These are phyloP conservation scores for Hyposoter dolosus DNA, from an alignment of 2,888 invertebrate species.

Conservation along the genomic window DNA sequence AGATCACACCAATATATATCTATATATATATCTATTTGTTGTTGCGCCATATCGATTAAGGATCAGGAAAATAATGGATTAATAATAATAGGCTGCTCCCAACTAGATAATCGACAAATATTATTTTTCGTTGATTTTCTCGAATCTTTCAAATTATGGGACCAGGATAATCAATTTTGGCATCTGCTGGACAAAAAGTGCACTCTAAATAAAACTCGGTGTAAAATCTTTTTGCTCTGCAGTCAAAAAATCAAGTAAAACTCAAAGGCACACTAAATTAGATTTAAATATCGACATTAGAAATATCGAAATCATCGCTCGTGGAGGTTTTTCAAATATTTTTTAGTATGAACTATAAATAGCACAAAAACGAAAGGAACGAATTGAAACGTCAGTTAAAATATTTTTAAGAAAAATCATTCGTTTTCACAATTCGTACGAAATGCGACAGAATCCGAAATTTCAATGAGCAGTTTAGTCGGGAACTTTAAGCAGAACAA, in stretches of 20 bases:
- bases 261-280: too few species aligned
- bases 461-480: constrained; percentile 42
- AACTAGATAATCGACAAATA: background rate
- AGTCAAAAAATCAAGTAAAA: too few species aligned
- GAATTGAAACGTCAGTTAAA: background rate
- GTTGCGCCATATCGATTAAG: constrained; percentile 6
- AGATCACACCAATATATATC: background rate
- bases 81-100: constrained; percentile 23
- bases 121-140: constrained; percentile 7
- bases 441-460: constrained; percentile 20
- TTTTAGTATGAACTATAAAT: background rate
- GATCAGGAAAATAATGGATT: constrained; percentile 21
- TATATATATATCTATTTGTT: constrained; percentile 4
- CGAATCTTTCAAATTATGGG: background rate
- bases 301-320: too few species aligned
- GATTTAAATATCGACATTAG: too few species aligned
- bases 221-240: too few species aligned
- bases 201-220: too few species aligned
- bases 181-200: too few species aligned
- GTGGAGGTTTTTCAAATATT: too few species aligned
- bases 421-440: background rate
- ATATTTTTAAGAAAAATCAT: background rate
- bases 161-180: too few species aligned
- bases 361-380: background rate
- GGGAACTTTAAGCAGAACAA: constrained; percentile 40